A percentile compares a stretch with the other conserved stretches of the same genome.
Conservation (phyloP, 2,888 invertebrate species). For the Palloptera scutellata region DNA sequence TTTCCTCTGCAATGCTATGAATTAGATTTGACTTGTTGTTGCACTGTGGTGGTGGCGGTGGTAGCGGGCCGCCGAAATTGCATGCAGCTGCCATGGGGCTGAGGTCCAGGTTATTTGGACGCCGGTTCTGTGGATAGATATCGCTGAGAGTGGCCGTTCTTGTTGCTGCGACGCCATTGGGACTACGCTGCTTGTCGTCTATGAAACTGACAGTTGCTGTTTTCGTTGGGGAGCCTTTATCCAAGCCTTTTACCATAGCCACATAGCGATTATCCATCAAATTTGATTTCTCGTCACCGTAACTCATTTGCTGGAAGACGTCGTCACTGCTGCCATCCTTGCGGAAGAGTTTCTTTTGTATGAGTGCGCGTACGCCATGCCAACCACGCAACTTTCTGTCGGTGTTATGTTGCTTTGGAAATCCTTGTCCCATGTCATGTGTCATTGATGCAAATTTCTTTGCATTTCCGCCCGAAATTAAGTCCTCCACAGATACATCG, state of each 20-base stretch:
- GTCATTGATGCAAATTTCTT: constrained; percentile 42
- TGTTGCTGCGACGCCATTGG: constrained; percentile 15
- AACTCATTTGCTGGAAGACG: constrained; percentile 37
- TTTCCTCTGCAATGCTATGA: constrained; percentile 57
- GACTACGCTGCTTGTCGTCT: constrained; percentile 34
- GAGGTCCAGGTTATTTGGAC: constrained; percentile 62
- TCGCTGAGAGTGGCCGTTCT: constrained; percentile 29
- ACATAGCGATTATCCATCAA: constrained; percentile 53
- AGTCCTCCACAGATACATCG: constrained; percentile 62
- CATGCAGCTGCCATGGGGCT: constrained; percentile 47
- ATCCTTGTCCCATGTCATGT: constrained; percentile 59
- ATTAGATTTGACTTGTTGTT: constrained; percentile 59
- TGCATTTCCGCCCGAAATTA: constrained; percentile 51
- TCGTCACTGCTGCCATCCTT: constrained; percentile 50
- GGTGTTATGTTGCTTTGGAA: constrained; percentile 63
- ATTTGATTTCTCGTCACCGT: constrained; percentile 61
- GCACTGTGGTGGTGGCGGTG: constrained; percentile 19
- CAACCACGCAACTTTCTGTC: constrained; percentile 62
- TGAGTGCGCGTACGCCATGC: constrained; percentile 63
- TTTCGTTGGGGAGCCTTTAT: constrained; percentile 37
- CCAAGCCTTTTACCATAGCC: constrained; percentile 44
- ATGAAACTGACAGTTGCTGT: constrained; percentile 39
- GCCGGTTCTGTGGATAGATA: constrained; percentile 35
- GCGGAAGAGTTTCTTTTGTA: constrained; percentile 63
- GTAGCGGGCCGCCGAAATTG: constrained; percentile 29